phyloP scores from a whole-genome alignment of 2,113 vertebrate species.

The Trochalopteron elliotii region DNA sequence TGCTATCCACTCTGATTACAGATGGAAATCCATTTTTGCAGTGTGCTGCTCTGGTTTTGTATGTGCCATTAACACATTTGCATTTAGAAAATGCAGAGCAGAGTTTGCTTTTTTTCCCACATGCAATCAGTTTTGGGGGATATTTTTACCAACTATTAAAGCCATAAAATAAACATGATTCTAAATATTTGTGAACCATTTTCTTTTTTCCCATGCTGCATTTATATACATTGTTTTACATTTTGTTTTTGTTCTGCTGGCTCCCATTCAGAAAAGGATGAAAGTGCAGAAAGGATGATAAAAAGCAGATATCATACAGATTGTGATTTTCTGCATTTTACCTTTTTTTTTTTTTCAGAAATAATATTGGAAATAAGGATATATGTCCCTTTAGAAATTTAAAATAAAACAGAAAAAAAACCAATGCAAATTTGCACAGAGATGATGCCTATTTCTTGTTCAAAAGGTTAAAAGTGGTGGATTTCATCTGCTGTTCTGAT shows the following conservation, averaged over 20 bases:
- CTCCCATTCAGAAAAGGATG: conserved; percentile 16
- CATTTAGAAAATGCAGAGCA: neutral
- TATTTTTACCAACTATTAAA: conserved; percentile 44
- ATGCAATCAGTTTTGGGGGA: neutral
- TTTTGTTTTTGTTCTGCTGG: neutral
- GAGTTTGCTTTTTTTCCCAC: conserved; percentile 43
- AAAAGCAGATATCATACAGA: neutral
- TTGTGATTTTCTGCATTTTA: neutral
- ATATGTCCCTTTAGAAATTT: neutral
- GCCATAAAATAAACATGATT: conserved; percentile 36
- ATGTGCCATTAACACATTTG: neutral
- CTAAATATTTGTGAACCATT: conserved; percentile 7
- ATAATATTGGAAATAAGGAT: neutral
- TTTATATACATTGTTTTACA: neutral
- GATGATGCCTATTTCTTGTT: neutral
- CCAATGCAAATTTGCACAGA: accelerated
- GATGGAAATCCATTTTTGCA: neutral
- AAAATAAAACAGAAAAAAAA: neutral
- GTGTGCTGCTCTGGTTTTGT: neutral
- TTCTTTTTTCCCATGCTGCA: neutral
- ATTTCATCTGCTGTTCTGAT: neutral
- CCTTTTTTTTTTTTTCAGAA: neutral
- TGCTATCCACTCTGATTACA: neutral
- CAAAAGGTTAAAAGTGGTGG: neutral
- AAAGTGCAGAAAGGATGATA: neutral